phyloP scores from a whole-genome alignment of 2,888 invertebrate genomes.

The Tiliacea citrago region DNA sequence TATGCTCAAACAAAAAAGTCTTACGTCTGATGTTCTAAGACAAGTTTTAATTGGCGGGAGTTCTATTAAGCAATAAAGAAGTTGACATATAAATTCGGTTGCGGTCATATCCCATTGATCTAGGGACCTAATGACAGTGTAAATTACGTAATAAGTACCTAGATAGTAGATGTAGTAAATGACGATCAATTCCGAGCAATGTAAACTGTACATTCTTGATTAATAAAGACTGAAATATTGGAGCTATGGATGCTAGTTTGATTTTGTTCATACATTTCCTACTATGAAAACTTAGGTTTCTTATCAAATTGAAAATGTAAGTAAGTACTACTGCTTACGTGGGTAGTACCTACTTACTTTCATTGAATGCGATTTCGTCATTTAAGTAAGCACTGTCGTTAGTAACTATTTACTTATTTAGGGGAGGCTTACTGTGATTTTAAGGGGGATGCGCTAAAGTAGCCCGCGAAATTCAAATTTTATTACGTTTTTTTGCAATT shows the following conservation, averaged over 20 bases:
- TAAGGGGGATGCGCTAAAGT: too few relatives aligned
- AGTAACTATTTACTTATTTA: not conserved
- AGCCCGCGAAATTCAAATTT: too few relatives aligned
- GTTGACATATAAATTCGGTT: constrained; percentile 7
- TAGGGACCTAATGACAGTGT: too few relatives aligned
- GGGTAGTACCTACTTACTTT: not conserved
- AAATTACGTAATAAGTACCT: too few relatives aligned
- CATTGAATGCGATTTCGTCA: not conserved
- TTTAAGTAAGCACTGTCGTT: not conserved
- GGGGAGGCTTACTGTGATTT: not conserved
- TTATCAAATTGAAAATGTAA: not conserved
- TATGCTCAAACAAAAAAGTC: constrained; percentile 8
- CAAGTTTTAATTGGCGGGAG: constrained; percentile 6
- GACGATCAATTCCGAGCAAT: constrained; percentile 11
- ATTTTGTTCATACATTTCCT: not conserved
- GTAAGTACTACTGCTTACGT: not conserved
- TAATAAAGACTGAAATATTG: constrained; percentile 4
- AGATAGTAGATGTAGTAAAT: too few relatives aligned
- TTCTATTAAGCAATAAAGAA: constrained; percentile 9
- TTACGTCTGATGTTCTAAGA: constrained; percentile 8
- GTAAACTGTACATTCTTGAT: constrained; percentile 1
- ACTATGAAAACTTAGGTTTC: not conserved
- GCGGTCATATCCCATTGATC: not conserved
- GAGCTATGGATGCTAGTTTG: not conserved
- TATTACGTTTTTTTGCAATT: too few relatives aligned